Conservation (phyloP, 2,888 invertebrate species). For the Chrysomela aeneicollis region DNA sequence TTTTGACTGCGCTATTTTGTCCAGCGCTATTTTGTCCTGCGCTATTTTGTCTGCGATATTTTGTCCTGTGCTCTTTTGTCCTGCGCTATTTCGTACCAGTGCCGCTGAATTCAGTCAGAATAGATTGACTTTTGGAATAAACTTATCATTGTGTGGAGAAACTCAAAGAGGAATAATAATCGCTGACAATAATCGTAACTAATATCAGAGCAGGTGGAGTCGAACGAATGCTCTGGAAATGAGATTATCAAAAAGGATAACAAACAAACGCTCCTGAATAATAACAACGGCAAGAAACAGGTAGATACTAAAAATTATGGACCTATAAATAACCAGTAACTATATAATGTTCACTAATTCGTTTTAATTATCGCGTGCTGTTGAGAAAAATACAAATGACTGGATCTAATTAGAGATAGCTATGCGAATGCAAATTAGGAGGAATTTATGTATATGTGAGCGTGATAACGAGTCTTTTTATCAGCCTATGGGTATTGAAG, state of each 20-base stretch:
- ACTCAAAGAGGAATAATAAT: too few relatives aligned
- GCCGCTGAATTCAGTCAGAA: too few relatives aligned
- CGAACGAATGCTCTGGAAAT: conserved; percentile 13
- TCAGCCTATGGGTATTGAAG: background rate
- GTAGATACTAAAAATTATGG: conserved; percentile 40
- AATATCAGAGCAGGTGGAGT: conserved; percentile 20
- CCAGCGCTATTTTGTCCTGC: too few relatives aligned
- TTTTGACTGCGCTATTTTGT: too few relatives aligned
- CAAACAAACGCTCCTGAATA: conserved; percentile 28
- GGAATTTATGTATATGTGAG: conserved; percentile 16
- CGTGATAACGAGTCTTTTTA: background rate
- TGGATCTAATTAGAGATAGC: conserved; percentile 34
- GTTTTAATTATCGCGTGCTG: conserved; percentile 33
- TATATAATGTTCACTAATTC: conserved; percentile 39
- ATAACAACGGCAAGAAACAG: conserved; percentile 39
- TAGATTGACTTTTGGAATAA: too few relatives aligned
- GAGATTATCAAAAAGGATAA: conserved; percentile 24
- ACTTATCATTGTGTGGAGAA: too few relatives aligned
- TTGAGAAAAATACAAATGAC: conserved; percentile 35
- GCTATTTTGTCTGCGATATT: too few relatives aligned
- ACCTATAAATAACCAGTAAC: conserved; percentile 36
- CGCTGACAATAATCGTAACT: background rate
- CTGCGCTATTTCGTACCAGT: too few relatives aligned
- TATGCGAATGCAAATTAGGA: conserved; percentile 34
- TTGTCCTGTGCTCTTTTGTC: too few relatives aligned